These are phyloP conservation scores for Triplophysa bombifrons DNA, from an alignment of 2,797 vertebrate species.

Conservation along the genomic window DNA sequence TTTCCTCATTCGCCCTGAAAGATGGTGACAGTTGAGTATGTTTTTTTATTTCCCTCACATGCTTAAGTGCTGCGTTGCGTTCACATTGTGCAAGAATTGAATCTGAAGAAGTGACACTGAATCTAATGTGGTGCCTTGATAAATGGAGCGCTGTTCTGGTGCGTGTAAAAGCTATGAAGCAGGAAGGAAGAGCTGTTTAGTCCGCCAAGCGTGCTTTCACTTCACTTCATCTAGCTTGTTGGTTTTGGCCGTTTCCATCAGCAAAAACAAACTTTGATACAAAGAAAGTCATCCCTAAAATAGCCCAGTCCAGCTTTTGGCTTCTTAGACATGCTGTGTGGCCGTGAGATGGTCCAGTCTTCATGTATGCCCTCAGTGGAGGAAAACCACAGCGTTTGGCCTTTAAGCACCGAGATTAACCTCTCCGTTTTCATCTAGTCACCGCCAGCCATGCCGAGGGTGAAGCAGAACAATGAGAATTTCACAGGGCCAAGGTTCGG, in stretches of 20 bases:
- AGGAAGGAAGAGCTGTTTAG: slow-evolving; percentile 70
- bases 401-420: slow-evolving; percentile 51
- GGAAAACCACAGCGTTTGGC: slow-evolving; percentile 7
- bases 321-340: slow-evolving; percentile 72
- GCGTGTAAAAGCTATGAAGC: slow-evolving; percentile 64
- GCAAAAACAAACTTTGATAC: slow-evolving; percentile 76
- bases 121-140: slow-evolving; percentile 53
- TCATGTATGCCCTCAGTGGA: slow-evolving; percentile 52
- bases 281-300: slow-evolving; percentile 78
- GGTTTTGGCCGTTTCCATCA: slow-evolving; percentile 71
- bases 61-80: slow-evolving; percentile 54
- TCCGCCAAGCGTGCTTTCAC: slow-evolving; percentile 65
- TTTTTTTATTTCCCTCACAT: slow-evolving; percentile 60
- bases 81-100: slow-evolving; percentile 45
- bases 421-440: slow-evolving; percentile 39
- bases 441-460: slow-evolving; percentile 45
- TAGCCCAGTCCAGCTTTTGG: slow-evolving; percentile 59
- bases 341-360: slow-evolving; percentile 65
- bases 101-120: slow-evolving; percentile 27
- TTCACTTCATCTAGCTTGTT: slow-evolving; percentile 71
- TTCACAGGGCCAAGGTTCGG: slow-evolving; percentile 68
- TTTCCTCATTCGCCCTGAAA: slow-evolving; percentile 60
- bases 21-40: slow-evolving; percentile 39
- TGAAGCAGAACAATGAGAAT: slow-evolving; percentile 67
- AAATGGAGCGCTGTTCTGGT: slow-evolving; percentile 58